phyloP scores from a whole-genome alignment of 2,113 vertebrate species.

The Anas platyrhynchos region DNA sequence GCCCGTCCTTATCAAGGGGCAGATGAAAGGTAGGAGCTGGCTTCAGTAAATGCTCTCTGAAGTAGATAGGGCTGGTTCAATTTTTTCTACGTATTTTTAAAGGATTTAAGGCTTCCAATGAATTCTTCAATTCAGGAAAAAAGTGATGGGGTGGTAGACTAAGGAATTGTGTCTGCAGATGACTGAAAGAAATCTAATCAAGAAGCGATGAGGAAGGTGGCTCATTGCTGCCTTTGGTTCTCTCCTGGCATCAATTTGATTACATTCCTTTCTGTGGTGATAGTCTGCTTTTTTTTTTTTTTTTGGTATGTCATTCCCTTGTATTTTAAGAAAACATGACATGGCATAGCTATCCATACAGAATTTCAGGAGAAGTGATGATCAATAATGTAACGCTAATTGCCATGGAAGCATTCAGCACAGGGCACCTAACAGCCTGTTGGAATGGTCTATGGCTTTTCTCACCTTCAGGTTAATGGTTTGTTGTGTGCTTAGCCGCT shows the following conservation, averaged over 20 bases:
- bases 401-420: background rate
- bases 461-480: background rate
- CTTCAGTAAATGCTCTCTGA: background rate
- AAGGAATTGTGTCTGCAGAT: background rate
- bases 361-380: background rate
- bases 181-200: background rate
- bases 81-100: background rate
- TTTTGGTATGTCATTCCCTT: background rate
- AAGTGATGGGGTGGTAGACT: rapidly evolving
- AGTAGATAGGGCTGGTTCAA: background rate
- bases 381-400: background rate
- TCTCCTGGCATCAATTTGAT: background rate
- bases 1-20: too few species aligned
- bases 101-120: background rate
- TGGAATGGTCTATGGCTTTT: background rate
- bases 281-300: background rate
- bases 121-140: background rate
- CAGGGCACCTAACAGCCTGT: background rate
- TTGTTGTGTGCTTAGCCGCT: background rate
- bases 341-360: background rate
- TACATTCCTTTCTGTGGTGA: background rate
- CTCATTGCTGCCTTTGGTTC: background rate
- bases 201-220: background rate
- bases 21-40: background rate
- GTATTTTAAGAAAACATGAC: background rate